Evolutionary conservation across 2,797 vertebrate genomes (phyloP), one percentile per base, ranked within the genome.

Genomic region (Myoxocephalus aenaeus): DNA sequence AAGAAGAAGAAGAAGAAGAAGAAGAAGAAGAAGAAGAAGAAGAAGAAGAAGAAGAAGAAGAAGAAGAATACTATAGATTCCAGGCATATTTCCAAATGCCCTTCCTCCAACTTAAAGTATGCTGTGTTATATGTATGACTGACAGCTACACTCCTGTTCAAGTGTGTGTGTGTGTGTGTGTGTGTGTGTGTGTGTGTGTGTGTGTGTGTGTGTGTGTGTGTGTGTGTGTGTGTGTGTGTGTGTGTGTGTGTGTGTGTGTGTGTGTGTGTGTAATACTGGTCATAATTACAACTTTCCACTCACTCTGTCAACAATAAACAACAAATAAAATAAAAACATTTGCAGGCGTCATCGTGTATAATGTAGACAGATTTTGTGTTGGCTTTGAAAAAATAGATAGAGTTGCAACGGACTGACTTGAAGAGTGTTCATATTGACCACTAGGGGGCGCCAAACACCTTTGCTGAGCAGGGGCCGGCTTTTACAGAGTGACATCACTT

Each of bases 41-140:
- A 17, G 44, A 46, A 46, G 44, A 46, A 17, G 44, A 46, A 46
- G 44, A 46, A 17, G 42, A 44, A 44, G 42, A 42, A 42, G 40
- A 42, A 42, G 40, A 42, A 32, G 27, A 67, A 69, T 36, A 58
- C 76, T 68, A 72, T n/a, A 79, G 84, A 92, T 91, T 93, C 89
- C 91, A 81, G 71, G 72, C 78, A 91, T 91, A 65, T 87, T 88
- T 91, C 42, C 68, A 64, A 79, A 69, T 29, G 53, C 62, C 36
- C 50, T 68, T 62, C 42, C 70, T 81, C 62, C 53, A 53, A 65
- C 68, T 85, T 40, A 69, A 83, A 61, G 71, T 65, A 51, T 59
- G 14, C 4, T 68, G 56, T 73, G 51, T 76, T 58, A 40, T 69
- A 69, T 9, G 3, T 73, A 32, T 82, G 79, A 75, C 58, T 83